Conservation (phyloP, 2,888 invertebrate genomes). For the Aquatica leii region DNA sequence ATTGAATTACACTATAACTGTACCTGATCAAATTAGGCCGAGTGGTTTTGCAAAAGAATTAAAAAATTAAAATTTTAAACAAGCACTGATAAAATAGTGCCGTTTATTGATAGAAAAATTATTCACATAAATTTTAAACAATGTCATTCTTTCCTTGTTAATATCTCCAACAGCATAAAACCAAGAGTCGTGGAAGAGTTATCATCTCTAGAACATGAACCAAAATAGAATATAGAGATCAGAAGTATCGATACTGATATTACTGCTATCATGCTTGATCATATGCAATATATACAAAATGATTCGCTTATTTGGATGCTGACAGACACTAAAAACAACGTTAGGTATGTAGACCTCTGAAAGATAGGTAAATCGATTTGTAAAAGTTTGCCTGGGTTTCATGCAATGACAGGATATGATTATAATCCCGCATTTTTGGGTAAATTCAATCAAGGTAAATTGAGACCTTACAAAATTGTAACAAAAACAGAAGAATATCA, state of each 20-base stretch:
- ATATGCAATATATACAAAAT: constrained; percentile 42
- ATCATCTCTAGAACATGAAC: not conserved
- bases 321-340: constrained; percentile 41
- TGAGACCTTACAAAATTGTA: constrained; percentile 35
- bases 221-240: constrained; percentile 40
- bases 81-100: not conserved
- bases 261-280: constrained; percentile 42
- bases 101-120: too few relatives aligned
- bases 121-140: too few relatives aligned
- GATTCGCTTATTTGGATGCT: constrained; percentile 39
- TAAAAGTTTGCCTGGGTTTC: too few relatives aligned
- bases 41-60: not conserved
- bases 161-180: too few relatives aligned
- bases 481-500: constrained; percentile 33
- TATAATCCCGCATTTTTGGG: too few relatives aligned
- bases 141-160: not conserved
- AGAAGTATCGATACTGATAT: constrained; percentile 43
- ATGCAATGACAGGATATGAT: too few relatives aligned
- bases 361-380: constrained; percentile 18
- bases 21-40: not conserved
- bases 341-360: constrained; percentile 37
- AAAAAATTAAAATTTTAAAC: not conserved
- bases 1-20: not conserved
- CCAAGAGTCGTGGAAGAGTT: not conserved
- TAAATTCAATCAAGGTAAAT: constrained; percentile 38